A percentile compares a stretch with the other conserved stretches of the same genome.
These are phyloP conservation scores for Oceanodroma leucorhoa DNA, from an alignment of 2,797 vertebrate species.

Conservation along the genomic window DNA sequence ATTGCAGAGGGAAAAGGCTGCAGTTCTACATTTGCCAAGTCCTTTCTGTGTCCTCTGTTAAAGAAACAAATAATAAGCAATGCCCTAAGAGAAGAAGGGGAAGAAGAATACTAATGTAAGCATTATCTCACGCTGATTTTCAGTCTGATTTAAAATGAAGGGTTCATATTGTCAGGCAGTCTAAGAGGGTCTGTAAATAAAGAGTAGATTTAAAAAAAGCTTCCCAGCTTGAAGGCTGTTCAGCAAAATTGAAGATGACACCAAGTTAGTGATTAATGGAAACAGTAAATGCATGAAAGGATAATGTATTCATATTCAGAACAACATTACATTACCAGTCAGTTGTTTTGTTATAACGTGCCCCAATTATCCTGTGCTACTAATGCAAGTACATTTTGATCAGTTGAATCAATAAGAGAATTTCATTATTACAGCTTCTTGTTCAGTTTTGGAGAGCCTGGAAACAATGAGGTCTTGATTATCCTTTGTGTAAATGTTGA, in stretches of 20 bases:
- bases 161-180: not conserved
- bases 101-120: not conserved
- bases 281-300: slow-evolving; percentile 52
- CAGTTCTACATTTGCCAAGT: not conserved
- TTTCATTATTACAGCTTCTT: slow-evolving; percentile 60
- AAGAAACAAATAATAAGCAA: not conserved
- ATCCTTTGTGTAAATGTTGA: slow-evolving; percentile 30
- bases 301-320: slow-evolving; percentile 53
- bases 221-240: slow-evolving; percentile 22
- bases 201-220: not conserved
- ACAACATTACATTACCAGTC: slow-evolving; percentile 24
- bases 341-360: slow-evolving; percentile 51
- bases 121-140: not conserved
- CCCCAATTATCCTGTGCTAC: slow-evolving; percentile 37
- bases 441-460: slow-evolving; percentile 47
- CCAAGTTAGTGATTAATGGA: slow-evolving; percentile 51
- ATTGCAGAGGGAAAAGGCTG: not conserved
- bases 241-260: not conserved
- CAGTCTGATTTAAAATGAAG: slow-evolving; percentile 41
- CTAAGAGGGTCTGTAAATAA: slow-evolving; percentile 3
- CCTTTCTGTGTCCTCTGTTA: not conserved
- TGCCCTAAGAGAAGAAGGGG: not conserved
- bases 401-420: slow-evolving; percentile 60
- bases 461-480: slow-evolving; percentile 49
- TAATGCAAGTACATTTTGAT: slow-evolving; percentile 67